These are phyloP conservation scores for Trichonephila clavata DNA, from an alignment of 1,140 invertebrate species.

Conservation along the genomic window DNA sequence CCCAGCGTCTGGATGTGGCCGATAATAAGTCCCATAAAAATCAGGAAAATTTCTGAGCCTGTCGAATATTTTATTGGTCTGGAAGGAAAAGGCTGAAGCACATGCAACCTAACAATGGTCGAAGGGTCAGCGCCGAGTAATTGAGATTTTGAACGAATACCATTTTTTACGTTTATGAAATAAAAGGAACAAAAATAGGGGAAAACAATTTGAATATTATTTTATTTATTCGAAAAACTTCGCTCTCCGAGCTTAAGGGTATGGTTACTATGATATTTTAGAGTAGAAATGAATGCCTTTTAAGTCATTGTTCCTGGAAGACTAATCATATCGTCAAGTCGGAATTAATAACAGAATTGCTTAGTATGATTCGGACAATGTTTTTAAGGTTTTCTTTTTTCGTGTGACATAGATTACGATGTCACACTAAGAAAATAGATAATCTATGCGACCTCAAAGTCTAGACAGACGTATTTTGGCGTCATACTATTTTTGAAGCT, in stretches of 20 bases:
- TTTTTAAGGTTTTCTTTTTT: not conserved
- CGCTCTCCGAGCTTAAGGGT: not conserved
- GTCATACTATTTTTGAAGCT: not conserved
- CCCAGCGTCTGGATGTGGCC: not conserved
- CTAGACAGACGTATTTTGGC: conserved; percentile 3
- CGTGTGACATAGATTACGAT: not conserved
- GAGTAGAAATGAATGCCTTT: not conserved
- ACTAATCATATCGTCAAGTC: not conserved
- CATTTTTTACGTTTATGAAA: not conserved
- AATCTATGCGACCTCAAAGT: not conserved
- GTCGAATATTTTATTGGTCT: conserved; percentile 20
- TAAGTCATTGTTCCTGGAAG: not conserved
- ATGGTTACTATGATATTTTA: not conserved
- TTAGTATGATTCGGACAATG: not conserved
- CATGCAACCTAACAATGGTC: conserved; percentile 6
- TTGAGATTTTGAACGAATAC: conserved; percentile 5
- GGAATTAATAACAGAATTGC: conserved; percentile 1
- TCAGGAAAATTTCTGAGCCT: conserved; percentile 2
- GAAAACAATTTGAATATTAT: conserved; percentile 47
- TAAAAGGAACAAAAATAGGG: conserved; percentile 24
- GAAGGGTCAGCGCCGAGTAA: conserved; percentile 33
- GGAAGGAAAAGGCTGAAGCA: not conserved
- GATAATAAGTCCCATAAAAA: conserved; percentile 39
- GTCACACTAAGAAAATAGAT: not conserved
- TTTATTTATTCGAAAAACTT: not conserved